Evolutionary conservation across 2,113 vertebrate species (phyloP).

Genomic region (Rousettus leschenaultii): DNA sequence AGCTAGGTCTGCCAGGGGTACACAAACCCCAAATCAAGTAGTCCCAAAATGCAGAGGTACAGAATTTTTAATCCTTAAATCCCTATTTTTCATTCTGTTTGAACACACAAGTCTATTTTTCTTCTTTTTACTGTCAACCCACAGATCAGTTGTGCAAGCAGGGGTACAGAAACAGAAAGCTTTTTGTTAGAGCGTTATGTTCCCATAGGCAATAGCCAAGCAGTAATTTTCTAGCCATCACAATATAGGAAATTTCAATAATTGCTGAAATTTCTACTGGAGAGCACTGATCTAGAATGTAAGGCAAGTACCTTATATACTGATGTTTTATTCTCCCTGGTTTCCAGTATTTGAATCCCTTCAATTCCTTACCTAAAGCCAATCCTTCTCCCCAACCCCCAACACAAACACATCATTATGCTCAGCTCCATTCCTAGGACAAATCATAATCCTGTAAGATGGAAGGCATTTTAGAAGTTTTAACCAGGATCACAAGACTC

Average conservation of each 20-base stretch:
- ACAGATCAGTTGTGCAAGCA: too few relatives aligned
- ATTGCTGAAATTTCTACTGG: not conserved
- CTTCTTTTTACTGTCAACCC: too few relatives aligned
- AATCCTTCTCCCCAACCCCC: not conserved
- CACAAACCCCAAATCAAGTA: too few relatives aligned
- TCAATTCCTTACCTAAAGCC: not conserved
- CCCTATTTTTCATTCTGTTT: too few relatives aligned
- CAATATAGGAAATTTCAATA: not conserved
- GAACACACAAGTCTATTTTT: too few relatives aligned
- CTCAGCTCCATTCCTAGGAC: not conserved
- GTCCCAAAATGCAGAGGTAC: too few relatives aligned
- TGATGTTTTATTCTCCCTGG: not conserved
- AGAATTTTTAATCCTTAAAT: too few relatives aligned
- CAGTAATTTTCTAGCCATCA: too few relatives aligned
- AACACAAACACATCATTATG: not conserved
- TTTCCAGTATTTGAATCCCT: not conserved
- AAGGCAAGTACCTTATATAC: not conserved
- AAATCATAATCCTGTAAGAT: not conserved
- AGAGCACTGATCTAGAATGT: not conserved
- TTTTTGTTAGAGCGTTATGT: too few relatives aligned
- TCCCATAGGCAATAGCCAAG: too few relatives aligned
- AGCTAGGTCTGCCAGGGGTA: too few relatives aligned
- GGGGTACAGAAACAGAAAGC: too few relatives aligned
- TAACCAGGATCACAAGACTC: not conserved
- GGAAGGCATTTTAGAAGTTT: not conserved